These are phyloP conservation scores for Myrmecobius fasciatus DNA, from an alignment of 2,113 vertebrate genomes.

Conservation along the genomic window DNA sequence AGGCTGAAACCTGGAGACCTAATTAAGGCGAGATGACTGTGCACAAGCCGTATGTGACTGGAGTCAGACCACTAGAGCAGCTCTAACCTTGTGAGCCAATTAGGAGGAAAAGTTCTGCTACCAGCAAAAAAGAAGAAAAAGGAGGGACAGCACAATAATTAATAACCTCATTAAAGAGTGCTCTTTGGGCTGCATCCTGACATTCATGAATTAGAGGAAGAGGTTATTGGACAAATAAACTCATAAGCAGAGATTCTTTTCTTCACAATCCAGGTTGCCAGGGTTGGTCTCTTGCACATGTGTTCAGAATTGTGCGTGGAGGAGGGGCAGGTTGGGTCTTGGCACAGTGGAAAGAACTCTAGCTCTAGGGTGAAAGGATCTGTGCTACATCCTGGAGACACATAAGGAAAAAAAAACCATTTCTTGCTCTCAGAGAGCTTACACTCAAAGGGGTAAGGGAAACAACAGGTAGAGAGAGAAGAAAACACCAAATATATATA, in stretches of 20 bases:
- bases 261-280: background rate
- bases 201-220: constrained; percentile 68
- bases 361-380: background rate
- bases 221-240: constrained; percentile 78
- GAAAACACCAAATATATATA: background rate
- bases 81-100: constrained; percentile 77
- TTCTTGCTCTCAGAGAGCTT: background rate
- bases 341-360: background rate
- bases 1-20: constrained; percentile 55
- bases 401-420: background rate
- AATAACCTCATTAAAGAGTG: constrained; percentile 85
- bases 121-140: constrained; percentile 78
- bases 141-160: constrained; percentile 81
- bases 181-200: constrained; percentile 85
- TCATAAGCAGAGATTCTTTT: background rate
- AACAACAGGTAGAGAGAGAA: background rate
- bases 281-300: background rate
- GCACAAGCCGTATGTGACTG: background rate
- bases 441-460: background rate
- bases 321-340: background rate
- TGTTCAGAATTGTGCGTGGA: background rate
- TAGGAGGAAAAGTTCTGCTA: constrained; percentile 79
- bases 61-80: constrained; percentile 68
- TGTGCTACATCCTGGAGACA: background rate
- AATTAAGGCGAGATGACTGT: constrained; percentile 47